Base-by-base conservation (phyloP, 53 echinoderm and acorn worm genomes). In the Luidia sarsii region DNA sequence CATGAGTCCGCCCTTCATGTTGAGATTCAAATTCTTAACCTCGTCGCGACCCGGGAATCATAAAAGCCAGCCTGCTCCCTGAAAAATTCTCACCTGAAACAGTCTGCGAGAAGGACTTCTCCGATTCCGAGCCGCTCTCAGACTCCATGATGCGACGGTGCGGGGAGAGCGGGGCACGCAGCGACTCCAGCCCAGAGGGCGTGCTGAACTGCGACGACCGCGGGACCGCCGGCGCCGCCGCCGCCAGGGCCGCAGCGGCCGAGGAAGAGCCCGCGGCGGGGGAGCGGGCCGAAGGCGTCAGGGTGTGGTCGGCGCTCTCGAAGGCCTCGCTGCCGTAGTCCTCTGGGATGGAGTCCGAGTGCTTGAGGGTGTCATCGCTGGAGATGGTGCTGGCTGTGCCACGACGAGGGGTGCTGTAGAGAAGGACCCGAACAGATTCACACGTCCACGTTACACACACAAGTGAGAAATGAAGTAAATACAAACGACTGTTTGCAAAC, bases 91-190 rank as follows among this genome's bases (percentile, higher is more conserved):
- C 41, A 95, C 95, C 95, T 31, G 97, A 96, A 74, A 92, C 87
- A 30, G 91, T 96, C 73, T 92, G 93, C n/a, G 97, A 96, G 57
- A 93, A 89, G 1, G 97, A 96, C 49, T 88, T 89, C 83, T 96
- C 97, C 0, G 95, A 95, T 53, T 95, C 95, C 0, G 97, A 96
- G 33, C 97, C 97, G 62, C 97, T 96, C 85, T 96, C 97, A 0
- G 95, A 90, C 30, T 93, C 93, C 36, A 86, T 86, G 46, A 91
- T 86, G 57, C 71, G 80, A 56, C 86, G 72, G 34, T 67, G 81
- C 0, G 81, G 85, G 3, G 88, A 85, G 69, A 79, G 79, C 15
- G 79, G 79, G 7, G 67, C 87, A 21, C 34, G 23, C 55, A 82
- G 37, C 4, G 90, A 86, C 75, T 86, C 74, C 35, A 85, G 75